Evolutionary conservation across 92 coral and sea anemone species (phyloP).

Genomic region (Parazoanthus atlanticus): DNA sequence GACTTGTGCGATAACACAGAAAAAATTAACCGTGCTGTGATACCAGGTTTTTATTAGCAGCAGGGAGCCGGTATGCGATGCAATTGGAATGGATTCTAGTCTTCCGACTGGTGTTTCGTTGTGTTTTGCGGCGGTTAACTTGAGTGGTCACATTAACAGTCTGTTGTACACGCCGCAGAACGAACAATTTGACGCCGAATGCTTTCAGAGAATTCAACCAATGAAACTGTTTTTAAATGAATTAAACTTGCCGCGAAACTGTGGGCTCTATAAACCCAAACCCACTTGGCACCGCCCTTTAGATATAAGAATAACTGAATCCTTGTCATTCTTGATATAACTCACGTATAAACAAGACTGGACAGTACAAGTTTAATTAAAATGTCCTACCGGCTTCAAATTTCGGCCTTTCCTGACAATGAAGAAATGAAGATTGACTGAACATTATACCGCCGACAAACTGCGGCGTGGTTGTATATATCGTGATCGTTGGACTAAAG

Average conservation of each 20-base stretch:
- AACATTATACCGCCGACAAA: not conserved
- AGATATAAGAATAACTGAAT: not conserved
- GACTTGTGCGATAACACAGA: slow-evolving; percentile 1
- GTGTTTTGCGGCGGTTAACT: not conserved
- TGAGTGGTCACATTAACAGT: not conserved
- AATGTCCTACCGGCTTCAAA: not conserved
- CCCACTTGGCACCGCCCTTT: not conserved
- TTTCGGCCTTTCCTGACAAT: slow-evolving; percentile 3
- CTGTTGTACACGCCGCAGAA: slow-evolving; percentile 9
- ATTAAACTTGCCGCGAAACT: slow-evolving; percentile 2
- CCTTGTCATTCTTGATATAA: slow-evolving; percentile 3
- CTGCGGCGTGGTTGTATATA: slow-evolving; percentile 4
- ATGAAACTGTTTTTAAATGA: not conserved
- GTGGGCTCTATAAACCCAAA: not conserved
- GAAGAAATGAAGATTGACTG: slow-evolving; percentile 22
- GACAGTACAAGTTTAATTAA: not conserved
- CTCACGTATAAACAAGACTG: slow-evolving; percentile 9
- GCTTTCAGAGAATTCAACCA: not conserved
- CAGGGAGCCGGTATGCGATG: not conserved
- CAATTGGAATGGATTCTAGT: not conserved
- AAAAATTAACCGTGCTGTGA: not conserved
- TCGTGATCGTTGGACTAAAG: not conserved
- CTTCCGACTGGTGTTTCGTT: not conserved
- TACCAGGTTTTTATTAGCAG: not conserved
- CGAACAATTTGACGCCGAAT: slow-evolving; percentile 4